Conservation (phyloP, 2,888 invertebrate genomes). For the Melanophora roralis region DNA sequence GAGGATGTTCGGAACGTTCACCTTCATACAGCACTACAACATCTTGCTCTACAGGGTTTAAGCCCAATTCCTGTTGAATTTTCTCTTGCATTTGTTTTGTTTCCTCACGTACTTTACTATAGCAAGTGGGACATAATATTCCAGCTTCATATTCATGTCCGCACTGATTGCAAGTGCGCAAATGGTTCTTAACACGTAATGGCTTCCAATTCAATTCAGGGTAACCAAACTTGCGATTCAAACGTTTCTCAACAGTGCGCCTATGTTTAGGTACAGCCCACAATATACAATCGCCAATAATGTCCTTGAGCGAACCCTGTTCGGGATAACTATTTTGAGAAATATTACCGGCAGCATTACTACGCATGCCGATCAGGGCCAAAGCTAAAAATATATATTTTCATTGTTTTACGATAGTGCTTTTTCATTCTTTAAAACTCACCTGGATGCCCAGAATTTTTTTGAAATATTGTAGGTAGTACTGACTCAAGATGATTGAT, state of each 20-base stretch:
- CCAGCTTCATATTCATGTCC: conserved; percentile 90
- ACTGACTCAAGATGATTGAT: conserved; percentile 77
- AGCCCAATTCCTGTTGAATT: conserved; percentile 83
- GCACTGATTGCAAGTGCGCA: conserved; percentile 88
- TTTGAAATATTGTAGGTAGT: conserved; percentile 70
- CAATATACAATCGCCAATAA: conserved; percentile 85
- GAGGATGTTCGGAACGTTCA: conserved; percentile 82
- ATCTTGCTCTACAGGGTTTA: conserved; percentile 88
- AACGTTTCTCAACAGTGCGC: conserved; percentile 85
- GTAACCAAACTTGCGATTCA: conserved; percentile 84
- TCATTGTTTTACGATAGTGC: background rate
- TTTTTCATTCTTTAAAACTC: conserved; percentile 38
- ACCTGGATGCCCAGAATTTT: conserved; percentile 79
- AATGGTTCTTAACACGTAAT: conserved; percentile 83
- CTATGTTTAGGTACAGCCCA: conserved; percentile 89
- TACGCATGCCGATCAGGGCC: conserved; percentile 65
- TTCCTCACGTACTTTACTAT: conserved; percentile 87
- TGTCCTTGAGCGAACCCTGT: conserved; percentile 78
- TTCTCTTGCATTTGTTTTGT: conserved; percentile 87
- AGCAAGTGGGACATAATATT: conserved; percentile 90
- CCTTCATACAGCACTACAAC: conserved; percentile 91
- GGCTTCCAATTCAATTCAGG: conserved; percentile 84
- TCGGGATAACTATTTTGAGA: background rate
- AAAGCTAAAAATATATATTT: conserved; percentile 47
- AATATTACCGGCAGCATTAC: conserved; percentile 10